Conservation (phyloP, 1,140 invertebrate genomes). For the Drosophila guanche region DNA sequence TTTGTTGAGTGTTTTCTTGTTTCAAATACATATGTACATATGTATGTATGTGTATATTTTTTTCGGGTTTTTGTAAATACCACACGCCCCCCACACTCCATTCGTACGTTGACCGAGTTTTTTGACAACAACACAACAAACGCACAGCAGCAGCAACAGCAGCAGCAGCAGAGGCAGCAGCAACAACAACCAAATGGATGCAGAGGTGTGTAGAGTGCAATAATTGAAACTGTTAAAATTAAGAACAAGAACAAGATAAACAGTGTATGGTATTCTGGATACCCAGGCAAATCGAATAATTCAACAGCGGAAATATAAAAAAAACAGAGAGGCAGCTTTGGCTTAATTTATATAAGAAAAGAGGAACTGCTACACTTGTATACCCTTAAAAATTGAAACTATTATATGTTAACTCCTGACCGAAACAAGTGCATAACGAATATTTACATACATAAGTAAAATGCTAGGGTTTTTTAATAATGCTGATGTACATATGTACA, state of each 20-base stretch:
- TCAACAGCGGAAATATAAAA: too few relatives aligned
- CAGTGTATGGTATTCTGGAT: too few relatives aligned
- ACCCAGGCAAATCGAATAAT: too few relatives aligned
- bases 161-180: conserved; percentile 13
- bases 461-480: too few relatives aligned
- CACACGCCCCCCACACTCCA: not conserved
- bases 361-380: too few relatives aligned
- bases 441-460: too few relatives aligned
- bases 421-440: too few relatives aligned
- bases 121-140: conserved; percentile 32
- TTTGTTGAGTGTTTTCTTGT: conserved; percentile 26
- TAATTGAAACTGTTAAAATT: conserved; percentile 36
- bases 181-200: conserved; percentile 59
- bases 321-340: too few relatives aligned
- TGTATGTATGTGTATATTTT: not conserved
- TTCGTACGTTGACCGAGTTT: conserved; percentile 69
- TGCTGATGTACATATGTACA: too few relatives aligned
- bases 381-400: too few relatives aligned
- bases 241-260: conserved; percentile 26
- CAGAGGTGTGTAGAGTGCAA: conserved; percentile 78
- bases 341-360: too few relatives aligned
- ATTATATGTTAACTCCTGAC: too few relatives aligned
- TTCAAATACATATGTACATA: not conserved
- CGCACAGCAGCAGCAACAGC: conserved; percentile 13
- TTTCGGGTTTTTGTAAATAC: conserved; percentile 39